Evolutionary conservation across 2,113 vertebrate genomes (phyloP), one percentile per base, ranked within the genome.

Genomic region (Capricornis sumatraensis): DNA sequence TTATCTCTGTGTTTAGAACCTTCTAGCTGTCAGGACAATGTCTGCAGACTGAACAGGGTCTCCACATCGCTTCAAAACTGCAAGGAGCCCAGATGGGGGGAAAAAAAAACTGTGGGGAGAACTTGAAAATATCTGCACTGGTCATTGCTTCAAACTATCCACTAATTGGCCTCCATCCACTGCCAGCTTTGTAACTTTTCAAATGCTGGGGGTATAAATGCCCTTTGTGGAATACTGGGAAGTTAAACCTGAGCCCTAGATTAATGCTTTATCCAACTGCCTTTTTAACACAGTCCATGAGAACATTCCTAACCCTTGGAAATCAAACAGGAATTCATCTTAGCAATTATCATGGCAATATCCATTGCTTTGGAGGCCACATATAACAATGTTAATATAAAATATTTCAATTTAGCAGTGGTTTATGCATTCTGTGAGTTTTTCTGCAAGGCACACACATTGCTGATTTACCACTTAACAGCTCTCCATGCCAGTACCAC

Each of bases 321-420:
- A 91, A 71, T 87, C 87, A 96, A 74, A 89, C 14, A 87, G 53
- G 28, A 97, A 94, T 50, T 95, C 67, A 62, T 79, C 57, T 86
- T 78, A 83, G 67, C 96, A 94, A 93, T 71, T 52, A 93, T 64
- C 15, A 82, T 12, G 23, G 53, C 76, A 93, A 79, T 14, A 33
- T 2, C 89, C 85, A 86, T 16, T 57, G 74, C 64, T 91, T 88
- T 95, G 12, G 71, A 93, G 62, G 76, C 27, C 3, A 2, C 64
- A 12, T 36, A 47, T 50, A 85, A 85, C 62, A 67, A 14, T 62
- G 16, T 50, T 87, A 58, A 76, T 57, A 91, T 40, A 50, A 95
- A 95, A 93, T 30, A 96, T 82, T 91, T 86, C 30, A 40, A 30
- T 87, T 57, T 27, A 45, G 81, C 62, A 85, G 25, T 8, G 74